Percentiles rank a stretch among this genome's conserved stretches.
These are phyloP conservation scores for Erpornis zantholeuca DNA, from an alignment of 2,113 vertebrate genomes.

Conservation along the genomic window DNA sequence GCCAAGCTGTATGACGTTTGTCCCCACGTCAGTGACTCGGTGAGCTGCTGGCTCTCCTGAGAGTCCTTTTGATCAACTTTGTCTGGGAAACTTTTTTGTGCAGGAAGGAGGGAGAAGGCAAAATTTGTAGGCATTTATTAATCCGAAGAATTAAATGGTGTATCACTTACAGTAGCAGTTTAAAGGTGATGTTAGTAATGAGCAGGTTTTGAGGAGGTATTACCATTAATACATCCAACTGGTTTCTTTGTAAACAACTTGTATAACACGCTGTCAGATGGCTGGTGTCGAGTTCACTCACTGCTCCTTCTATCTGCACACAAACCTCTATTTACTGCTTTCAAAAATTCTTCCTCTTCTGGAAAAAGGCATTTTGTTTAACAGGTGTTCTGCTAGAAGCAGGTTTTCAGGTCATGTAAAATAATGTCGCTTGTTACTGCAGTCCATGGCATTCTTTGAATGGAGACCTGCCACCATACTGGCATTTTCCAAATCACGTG, in stretches of 20 bases:
- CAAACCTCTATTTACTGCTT: background rate
- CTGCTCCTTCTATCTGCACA: background rate
- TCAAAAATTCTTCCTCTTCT: background rate
- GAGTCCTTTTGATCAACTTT: background rate
- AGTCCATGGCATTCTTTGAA: background rate
- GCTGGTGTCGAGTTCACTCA: background rate
- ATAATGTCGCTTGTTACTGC: background rate
- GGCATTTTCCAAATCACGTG: background rate
- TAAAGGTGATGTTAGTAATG: background rate
- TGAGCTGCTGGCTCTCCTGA: slow-evolving; percentile 51
- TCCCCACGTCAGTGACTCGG: slow-evolving; percentile 95
- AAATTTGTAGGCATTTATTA: background rate
- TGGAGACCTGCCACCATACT: background rate
- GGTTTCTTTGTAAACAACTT: background rate
- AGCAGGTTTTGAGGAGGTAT: background rate
- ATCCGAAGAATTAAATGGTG: background rate
- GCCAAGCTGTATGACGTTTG: slow-evolving; percentile 97
- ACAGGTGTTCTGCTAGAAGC: background rate
- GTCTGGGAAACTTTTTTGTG: background rate
- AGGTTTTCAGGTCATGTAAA: background rate
- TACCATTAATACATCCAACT: background rate
- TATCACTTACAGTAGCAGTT: background rate
- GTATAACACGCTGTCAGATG: background rate
- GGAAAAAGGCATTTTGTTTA: background rate
- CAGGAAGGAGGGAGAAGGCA: background rate